A percentile compares a stretch with the other conserved stretches of the same genome.
phyloP scores from a whole-genome alignment of 1,140 invertebrate genomes.

The Propsilocerus akamusi region DNA sequence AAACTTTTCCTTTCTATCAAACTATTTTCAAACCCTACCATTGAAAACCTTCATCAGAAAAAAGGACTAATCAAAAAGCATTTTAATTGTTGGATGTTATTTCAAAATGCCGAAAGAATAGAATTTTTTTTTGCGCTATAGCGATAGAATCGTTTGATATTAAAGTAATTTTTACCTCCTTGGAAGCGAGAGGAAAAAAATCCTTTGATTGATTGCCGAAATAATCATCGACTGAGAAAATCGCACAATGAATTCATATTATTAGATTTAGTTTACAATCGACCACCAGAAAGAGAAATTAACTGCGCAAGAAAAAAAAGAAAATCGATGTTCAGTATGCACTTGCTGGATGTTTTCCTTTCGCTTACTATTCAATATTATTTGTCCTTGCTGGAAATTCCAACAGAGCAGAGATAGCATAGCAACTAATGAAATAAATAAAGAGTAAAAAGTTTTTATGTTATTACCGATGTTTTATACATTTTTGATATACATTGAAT shows the following conservation, averaged over 20 bases:
- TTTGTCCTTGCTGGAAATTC: no score
- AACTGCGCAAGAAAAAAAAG: background rate
- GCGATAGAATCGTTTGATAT: no score
- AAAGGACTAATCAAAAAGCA: no score
- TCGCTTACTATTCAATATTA: background rate
- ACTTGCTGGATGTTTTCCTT: background rate
- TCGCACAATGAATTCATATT: background rate
- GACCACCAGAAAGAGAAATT: background rate
- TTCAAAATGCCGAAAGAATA: no score
- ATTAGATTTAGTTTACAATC: background rate
- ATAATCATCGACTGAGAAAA: background rate
- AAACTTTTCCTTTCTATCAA: no score
- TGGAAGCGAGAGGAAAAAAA: no score
- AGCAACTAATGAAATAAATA: constrained; percentile 3
- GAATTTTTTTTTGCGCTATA: no score
- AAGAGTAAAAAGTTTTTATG: background rate
- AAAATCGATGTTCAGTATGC: background rate
- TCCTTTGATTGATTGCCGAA: background rate
- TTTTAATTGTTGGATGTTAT: no score
- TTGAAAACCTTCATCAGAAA: no score
- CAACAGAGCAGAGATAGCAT: no score
- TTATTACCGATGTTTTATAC: constrained; percentile 5
- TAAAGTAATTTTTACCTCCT: no score
- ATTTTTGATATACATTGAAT: background rate
- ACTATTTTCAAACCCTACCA: no score